Conservation (phyloP, 2,113 vertebrate genomes). For the Tetrax tetrax region DNA sequence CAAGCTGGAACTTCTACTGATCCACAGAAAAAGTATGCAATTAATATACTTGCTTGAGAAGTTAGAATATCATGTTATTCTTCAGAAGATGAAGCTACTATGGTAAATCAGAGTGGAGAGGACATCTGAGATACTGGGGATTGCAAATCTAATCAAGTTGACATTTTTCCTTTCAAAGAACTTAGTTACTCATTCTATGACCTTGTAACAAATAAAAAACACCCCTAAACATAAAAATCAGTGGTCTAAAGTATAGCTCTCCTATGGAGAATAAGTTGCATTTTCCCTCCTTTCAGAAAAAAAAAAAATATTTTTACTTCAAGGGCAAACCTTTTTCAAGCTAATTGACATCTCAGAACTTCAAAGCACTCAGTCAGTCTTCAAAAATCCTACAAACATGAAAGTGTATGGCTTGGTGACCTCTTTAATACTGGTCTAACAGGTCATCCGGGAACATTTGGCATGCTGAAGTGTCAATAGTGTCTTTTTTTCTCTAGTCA, state of each 20-base stretch:
- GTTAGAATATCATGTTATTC: background rate
- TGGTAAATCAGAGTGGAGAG: background rate
- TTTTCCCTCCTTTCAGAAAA: background rate
- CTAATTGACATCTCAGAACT: background rate
- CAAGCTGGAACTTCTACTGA: background rate
- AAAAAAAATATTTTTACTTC: background rate
- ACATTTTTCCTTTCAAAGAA: background rate
- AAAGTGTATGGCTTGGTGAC: background rate
- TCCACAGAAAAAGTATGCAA: background rate
- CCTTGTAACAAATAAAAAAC: background rate
- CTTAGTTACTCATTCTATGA: background rate
- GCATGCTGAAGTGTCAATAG: background rate
- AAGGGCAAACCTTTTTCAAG: background rate
- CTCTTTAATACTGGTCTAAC: background rate
- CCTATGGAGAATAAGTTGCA: background rate
- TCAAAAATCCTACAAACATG: background rate
- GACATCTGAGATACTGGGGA: background rate
- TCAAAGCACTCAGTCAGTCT: constrained; percentile 1
- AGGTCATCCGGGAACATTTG: background rate
- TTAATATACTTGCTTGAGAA: background rate
- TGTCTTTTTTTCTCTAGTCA: background rate
- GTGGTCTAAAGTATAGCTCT: background rate
- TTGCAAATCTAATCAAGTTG: background rate
- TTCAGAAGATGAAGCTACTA: background rate
- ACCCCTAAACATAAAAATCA: background rate